Conservation (phyloP, 2,797 vertebrate genomes). For the Forpus xanthops region DNA sequence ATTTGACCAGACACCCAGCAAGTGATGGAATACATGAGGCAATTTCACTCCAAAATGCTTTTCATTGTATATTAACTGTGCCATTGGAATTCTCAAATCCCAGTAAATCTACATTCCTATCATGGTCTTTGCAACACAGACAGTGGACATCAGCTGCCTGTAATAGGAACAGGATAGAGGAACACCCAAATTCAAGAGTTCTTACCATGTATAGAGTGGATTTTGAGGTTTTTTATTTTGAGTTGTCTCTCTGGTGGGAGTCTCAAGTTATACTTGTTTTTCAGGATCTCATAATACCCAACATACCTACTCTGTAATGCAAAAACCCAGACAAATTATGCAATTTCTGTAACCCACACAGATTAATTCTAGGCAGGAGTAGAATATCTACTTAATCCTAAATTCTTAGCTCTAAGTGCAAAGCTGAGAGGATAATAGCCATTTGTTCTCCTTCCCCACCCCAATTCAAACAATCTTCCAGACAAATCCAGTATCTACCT, state of each 20-base stretch:
- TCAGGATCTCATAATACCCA: slow-evolving; percentile 92
- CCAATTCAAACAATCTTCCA: neutral
- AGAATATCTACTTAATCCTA: neutral
- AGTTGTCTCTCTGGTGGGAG: slow-evolving; percentile 84
- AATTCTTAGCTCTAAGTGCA: neutral
- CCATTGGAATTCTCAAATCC: neutral
- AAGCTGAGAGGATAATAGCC: neutral
- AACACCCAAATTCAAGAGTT: slow-evolving; percentile 15
- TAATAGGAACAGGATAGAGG: neutral
- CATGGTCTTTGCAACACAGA: neutral
- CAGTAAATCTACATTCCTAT: neutral
- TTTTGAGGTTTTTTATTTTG: slow-evolving; percentile 84
- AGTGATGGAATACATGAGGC: neutral
- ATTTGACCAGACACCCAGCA: neutral
- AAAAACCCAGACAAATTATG: slow-evolving; percentile 48
- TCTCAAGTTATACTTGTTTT: slow-evolving; percentile 83
- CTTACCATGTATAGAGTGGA: slow-evolving; percentile 90
- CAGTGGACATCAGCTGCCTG: neutral
- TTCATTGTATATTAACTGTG: neutral
- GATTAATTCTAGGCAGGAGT: neutral
- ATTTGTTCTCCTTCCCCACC: neutral
- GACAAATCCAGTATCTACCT: neutral
- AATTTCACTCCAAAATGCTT: neutral
- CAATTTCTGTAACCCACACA: neutral
- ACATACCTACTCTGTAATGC: slow-evolving; percentile 90